Percentiles rank a stretch among this genome's conserved stretches.
Conservation (phyloP, 2,113 vertebrate species). For the Aramus guarauna region DNA sequence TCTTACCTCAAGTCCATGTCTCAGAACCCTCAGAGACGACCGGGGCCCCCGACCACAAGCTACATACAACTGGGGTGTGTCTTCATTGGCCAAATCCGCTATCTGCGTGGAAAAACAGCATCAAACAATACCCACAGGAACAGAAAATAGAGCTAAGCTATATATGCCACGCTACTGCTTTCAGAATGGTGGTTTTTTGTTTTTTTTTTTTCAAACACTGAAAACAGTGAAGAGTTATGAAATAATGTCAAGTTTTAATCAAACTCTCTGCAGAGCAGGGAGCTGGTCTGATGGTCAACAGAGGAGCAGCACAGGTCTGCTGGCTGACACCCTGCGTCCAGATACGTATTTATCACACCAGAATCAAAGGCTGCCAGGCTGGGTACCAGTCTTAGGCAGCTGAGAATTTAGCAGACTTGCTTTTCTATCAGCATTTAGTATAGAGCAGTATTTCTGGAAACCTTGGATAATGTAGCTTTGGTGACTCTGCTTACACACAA, state of each 20-base stretch:
- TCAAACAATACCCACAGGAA: neutral
- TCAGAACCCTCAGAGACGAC: constrained; percentile 91
- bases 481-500: neutral
- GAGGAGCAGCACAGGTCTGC: neutral
- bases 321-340: neutral
- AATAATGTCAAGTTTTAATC: neutral
- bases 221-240: neutral
- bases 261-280: neutral
- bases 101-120: constrained; percentile 74
- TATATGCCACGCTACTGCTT: neutral
- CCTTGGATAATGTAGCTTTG: neutral
- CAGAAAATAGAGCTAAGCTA: neutral
- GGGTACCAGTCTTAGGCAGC: neutral
- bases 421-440: neutral
- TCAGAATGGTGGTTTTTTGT: too few relatives aligned
- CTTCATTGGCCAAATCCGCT: constrained; percentile 97
- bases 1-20: constrained; percentile 94
- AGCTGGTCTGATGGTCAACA: neutral
- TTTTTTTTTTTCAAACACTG: neutral
- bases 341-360: neutral
- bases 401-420: neutral
- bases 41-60: constrained; percentile 92
- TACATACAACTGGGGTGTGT: constrained; percentile 95
- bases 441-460: neutral
- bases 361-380: neutral